Conservation (phyloP, 1,140 invertebrate species). For the Hypothenemus hampei region DNA sequence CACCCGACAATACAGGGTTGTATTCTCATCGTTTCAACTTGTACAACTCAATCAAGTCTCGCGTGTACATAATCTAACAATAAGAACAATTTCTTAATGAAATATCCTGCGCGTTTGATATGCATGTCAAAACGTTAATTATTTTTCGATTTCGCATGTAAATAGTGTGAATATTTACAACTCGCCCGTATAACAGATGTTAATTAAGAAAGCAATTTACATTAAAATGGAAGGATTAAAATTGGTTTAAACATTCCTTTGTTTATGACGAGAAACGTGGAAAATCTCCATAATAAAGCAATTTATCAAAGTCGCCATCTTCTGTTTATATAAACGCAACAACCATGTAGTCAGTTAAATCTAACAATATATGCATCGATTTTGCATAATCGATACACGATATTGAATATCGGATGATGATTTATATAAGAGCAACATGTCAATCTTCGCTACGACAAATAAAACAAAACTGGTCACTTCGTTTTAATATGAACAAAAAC, state of each 20-base stretch:
- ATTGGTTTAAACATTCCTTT: constrained; percentile 20
- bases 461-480: no score
- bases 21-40: constrained; percentile 27
- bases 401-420: no score
- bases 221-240: constrained; percentile 21
- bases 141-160: constrained; percentile 21
- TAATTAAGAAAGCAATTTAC: constrained; percentile 24
- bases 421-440: no score
- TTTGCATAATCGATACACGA: constrained; percentile 6
- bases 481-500: no score
- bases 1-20: constrained; percentile 25
- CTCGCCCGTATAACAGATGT: constrained; percentile 18
- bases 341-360: neutral
- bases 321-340: constrained; percentile 9
- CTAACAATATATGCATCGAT: neutral
- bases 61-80: no score
- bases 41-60: constrained; percentile 26
- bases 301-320: constrained; percentile 20
- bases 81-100: no score
- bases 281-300: constrained; percentile 22
- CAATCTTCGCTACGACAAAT: no score
- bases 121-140: constrained; percentile 19
- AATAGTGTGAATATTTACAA: constrained; percentile 21
- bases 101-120: neutral
- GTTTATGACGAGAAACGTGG: constrained; percentile 19